Percentiles rank a stretch among this genome's conserved stretches.
phyloP scores from a whole-genome alignment of 2,888 invertebrate species.

The Sceliomorpha sp. region DNA sequence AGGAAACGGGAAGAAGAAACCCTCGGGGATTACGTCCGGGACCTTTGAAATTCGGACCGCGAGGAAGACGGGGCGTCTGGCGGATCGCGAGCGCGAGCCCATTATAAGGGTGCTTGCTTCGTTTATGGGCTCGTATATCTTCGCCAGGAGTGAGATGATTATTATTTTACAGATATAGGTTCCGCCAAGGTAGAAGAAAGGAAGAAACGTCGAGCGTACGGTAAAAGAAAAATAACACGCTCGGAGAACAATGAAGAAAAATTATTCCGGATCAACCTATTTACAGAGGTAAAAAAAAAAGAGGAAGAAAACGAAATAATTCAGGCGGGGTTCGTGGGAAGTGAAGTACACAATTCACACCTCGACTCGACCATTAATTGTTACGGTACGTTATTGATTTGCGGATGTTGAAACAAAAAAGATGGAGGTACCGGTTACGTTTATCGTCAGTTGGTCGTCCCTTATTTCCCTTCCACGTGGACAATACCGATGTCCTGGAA shows the following conservation, averaged over 20 bases:
- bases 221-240: constrained; percentile 27
- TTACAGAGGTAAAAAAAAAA: constrained; percentile 20
- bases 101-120: constrained; percentile 58
- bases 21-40: constrained; percentile 47
- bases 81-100: constrained; percentile 46
- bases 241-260: constrained; percentile 19
- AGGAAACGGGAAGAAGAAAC: constrained; percentile 47
- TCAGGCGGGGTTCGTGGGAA: too few species aligned
- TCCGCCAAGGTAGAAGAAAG: constrained; percentile 29
- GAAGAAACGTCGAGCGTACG: constrained; percentile 21
- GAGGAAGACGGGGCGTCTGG: constrained; percentile 38
- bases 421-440: too few species aligned
- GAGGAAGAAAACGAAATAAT: constrained; percentile 41
- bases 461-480: too few species aligned
- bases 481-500: too few species aligned
- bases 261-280: constrained; percentile 43
- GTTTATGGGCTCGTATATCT: constrained; percentile 73
- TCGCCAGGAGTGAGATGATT: constrained; percentile 60
- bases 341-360: too few species aligned
- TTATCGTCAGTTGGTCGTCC: too few species aligned
- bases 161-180: constrained; percentile 64
- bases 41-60: constrained; percentile 55
- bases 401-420: too few species aligned
- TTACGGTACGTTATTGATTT: too few species aligned
- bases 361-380: too few species aligned